A percentile compares a stretch with the other conserved stretches of the same genome.
Conservation (phyloP, 2,888 invertebrate species). For the Amiota minor region DNA sequence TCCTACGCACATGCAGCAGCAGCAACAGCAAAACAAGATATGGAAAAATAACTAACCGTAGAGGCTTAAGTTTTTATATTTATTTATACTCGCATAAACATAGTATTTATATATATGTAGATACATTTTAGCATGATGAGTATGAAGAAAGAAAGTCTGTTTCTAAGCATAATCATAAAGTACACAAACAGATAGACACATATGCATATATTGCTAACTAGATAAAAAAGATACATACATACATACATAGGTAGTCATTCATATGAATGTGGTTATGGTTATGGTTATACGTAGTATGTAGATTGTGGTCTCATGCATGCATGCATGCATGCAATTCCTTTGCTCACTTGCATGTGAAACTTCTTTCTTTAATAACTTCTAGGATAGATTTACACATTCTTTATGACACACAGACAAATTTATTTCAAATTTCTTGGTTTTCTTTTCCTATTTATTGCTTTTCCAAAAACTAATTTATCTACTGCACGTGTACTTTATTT, state of each 20-base stretch:
- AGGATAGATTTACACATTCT: not conserved
- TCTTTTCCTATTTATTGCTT: not conserved
- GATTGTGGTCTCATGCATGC: not conserved
- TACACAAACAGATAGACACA: constrained; percentile 8
- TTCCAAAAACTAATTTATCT: no score
- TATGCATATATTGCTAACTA: not conserved
- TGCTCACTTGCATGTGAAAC: constrained; percentile 1
- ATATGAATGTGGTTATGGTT: no score
- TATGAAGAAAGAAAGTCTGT: not conserved
- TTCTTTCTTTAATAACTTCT: not conserved
- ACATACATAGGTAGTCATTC: not conserved
- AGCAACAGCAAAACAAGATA: no score
- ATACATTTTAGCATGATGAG: no score
- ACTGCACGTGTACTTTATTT: no score
- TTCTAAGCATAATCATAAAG: constrained; percentile 27
- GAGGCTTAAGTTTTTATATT: not conserved
- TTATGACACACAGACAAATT: constrained; percentile 11
- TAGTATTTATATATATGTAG: not conserved
- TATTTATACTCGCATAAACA: not conserved
- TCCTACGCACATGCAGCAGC: no score
- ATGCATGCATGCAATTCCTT: not conserved
- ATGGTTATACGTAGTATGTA: not conserved
- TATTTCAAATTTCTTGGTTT: not conserved
- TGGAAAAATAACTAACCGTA: no score
- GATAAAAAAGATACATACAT: constrained; percentile 11